phyloP scores from a whole-genome alignment of 1,140 invertebrate species.

The Leucophenga varia region DNA sequence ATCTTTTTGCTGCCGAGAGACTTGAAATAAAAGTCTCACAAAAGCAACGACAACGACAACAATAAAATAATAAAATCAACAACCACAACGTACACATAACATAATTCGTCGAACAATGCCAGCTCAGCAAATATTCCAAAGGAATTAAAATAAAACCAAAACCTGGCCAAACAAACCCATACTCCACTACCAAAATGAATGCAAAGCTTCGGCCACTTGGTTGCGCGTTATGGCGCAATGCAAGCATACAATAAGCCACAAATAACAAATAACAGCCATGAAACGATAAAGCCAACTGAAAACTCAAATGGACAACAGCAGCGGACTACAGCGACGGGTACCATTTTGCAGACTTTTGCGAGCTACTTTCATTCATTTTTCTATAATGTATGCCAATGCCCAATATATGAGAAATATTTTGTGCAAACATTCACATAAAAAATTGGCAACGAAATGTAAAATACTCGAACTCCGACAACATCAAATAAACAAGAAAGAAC shows the following conservation, averaged over 20 bases:
- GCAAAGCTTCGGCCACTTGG: slow-evolving; percentile 48
- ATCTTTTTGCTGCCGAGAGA: no score
- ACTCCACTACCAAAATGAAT: slow-evolving; percentile 18
- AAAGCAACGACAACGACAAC: slow-evolving; percentile 21
- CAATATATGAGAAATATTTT: slow-evolving; percentile 55
- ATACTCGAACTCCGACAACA: background rate
- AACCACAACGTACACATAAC: slow-evolving; percentile 45
- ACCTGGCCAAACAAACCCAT: slow-evolving; percentile 3
- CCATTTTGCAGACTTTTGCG: no score
- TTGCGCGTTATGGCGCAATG: slow-evolving; percentile 45
- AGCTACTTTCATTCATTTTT: no score
- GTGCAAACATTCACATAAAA: slow-evolving; percentile 42
- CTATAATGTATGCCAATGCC: no score
- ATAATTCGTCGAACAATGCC: slow-evolving; percentile 51
- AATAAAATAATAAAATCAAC: slow-evolving; percentile 51
- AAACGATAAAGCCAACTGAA: slow-evolving; percentile 32
- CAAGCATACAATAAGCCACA: slow-evolving; percentile 4
- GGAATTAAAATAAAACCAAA: slow-evolving; percentile 44
- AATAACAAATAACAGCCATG: background rate
- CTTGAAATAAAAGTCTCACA: no score
- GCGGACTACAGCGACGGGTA: slow-evolving; percentile 23
- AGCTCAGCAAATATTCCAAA: slow-evolving; percentile 46
- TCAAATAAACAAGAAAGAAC: no score
- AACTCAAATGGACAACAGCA: slow-evolving; percentile 27
- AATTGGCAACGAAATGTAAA: background rate